Evolutionary conservation across 2,888 invertebrate species (phyloP).

Genomic region (Chymomyza caudatula): DNA sequence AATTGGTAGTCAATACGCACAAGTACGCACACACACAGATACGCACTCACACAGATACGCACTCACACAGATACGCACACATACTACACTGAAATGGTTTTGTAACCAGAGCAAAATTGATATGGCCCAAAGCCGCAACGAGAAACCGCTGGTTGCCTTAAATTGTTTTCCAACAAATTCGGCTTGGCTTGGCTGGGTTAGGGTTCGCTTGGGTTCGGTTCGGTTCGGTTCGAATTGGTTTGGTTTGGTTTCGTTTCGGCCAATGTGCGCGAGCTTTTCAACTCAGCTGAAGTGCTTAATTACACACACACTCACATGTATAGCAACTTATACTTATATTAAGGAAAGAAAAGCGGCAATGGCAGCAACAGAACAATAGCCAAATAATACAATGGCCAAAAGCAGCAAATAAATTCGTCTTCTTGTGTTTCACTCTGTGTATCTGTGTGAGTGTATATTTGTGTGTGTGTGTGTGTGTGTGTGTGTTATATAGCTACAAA

Average conservation of each 20-base stretch:
- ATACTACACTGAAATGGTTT: neutral
- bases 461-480: neutral
- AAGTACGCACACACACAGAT: neutral
- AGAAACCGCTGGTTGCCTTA: constrained; percentile 56
- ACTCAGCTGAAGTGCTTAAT: constrained; percentile 69
- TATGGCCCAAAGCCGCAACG: constrained; percentile 34
- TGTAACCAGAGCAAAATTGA: neutral
- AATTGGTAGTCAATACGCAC: constrained; percentile 51
- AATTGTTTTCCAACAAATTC: constrained; percentile 67
- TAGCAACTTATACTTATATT: neutral
- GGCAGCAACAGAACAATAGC: constrained; percentile 35
- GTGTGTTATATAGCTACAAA: constrained; percentile 47
- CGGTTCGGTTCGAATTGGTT: neutral
- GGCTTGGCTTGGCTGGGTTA: neutral
- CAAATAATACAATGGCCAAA: constrained; percentile 10
- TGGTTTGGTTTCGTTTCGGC: neutral
- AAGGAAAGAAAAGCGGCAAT: neutral
- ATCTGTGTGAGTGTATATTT: neutral
- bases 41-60: no score
- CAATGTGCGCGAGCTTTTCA: constrained; percentile 48
- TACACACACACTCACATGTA: constrained; percentile 35
- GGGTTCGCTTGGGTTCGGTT: neutral
- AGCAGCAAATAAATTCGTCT: constrained; percentile 38
- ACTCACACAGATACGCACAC: no score
- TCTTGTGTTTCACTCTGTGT: constrained; percentile 14